These are phyloP conservation scores for Rhinoraja longicauda DNA, from an alignment of 2,797 vertebrate species.

Conservation along the genomic window DNA sequence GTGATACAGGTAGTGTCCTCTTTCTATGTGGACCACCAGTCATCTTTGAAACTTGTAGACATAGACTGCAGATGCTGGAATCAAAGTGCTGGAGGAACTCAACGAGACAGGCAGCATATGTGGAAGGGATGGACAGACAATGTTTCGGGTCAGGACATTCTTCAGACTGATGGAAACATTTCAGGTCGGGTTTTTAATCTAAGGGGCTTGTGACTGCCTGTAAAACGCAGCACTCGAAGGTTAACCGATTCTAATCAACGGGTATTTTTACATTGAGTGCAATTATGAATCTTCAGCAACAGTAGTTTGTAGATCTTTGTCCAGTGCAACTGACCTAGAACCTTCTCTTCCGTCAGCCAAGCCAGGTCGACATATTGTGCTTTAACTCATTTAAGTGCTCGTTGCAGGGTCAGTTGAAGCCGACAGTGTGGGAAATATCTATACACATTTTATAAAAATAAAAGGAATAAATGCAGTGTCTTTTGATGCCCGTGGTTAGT, in stretches of 20 bases:
- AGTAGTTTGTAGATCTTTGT: not conserved
- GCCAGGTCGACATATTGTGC: not conserved
- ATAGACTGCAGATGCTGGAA: no score
- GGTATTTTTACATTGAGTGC: not conserved
- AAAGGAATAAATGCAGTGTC: not conserved
- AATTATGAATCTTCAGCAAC: not conserved
- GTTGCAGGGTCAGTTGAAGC: not conserved
- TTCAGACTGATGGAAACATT: no score
- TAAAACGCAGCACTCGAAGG: not conserved
- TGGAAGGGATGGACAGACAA: no score
- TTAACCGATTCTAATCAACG: not conserved
- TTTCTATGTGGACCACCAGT: not conserved
- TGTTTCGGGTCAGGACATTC: no score
- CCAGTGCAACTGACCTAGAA: not conserved
- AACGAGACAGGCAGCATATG: no score
- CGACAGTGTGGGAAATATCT: not conserved
- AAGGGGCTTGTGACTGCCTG: not conserved
- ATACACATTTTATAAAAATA: not conserved
- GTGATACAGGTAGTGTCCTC: not conserved
- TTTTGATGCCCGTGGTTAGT: not conserved
- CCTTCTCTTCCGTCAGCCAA: not conserved
- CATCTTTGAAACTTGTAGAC: not conserved
- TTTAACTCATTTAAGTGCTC: conserved; percentile 34
- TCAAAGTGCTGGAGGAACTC: no score
- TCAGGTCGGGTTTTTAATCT: no score